A percentile compares a stretch with the other conserved stretches of the same genome.
Conservation (phyloP, 37 sponge, comb jelly and placozoan species). For the Hormiphora californensis region DNA sequence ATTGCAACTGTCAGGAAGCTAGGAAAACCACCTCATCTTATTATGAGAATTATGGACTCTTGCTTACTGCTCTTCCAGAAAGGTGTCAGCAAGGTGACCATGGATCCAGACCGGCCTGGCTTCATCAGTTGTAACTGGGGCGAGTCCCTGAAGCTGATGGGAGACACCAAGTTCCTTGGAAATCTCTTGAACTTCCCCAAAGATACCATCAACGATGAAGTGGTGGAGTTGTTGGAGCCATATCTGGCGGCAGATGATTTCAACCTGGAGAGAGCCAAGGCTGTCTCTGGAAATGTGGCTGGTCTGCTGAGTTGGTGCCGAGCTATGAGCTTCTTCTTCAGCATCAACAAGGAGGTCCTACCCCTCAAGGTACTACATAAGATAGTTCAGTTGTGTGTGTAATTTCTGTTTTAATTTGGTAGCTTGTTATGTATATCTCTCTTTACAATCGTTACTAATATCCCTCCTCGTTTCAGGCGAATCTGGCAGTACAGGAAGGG, state of each 20-base stretch:
- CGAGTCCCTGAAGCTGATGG: conserved; percentile 97
- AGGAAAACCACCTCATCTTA: conserved; percentile 96
- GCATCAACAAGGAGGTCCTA: conserved; percentile 94
- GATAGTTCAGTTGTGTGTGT: too few species aligned
- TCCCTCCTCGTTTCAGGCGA: conserved; percentile 62
- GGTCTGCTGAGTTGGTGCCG: conserved; percentile 95
- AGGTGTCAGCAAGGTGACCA: conserved; percentile 52
- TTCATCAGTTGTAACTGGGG: conserved; percentile 79
- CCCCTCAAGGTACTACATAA: conserved; percentile 73
- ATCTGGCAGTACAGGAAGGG: conserved; percentile 82
- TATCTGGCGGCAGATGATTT: conserved; percentile 93
- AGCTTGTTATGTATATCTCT: too few species aligned
- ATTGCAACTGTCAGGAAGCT: conserved; percentile 96
- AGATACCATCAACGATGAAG: conserved; percentile 96
- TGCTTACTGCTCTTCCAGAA: conserved; percentile 87
- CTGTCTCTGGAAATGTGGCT: conserved; percentile 97
- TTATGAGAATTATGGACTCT: conserved; percentile 99
- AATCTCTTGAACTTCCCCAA: conserved; percentile 84
- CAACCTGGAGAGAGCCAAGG: conserved; percentile 80
- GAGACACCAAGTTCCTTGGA: conserved; percentile 75
- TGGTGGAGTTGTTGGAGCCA: conserved; percentile 89
- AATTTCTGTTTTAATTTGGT: too few species aligned
- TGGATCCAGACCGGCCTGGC: conserved; percentile 83
- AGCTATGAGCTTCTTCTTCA: conserved; percentile 90
- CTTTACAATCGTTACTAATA: background rate